Evolutionary conservation across 2,888 invertebrate species (phyloP).

Genomic region (Ochropacha duplaris): DNA sequence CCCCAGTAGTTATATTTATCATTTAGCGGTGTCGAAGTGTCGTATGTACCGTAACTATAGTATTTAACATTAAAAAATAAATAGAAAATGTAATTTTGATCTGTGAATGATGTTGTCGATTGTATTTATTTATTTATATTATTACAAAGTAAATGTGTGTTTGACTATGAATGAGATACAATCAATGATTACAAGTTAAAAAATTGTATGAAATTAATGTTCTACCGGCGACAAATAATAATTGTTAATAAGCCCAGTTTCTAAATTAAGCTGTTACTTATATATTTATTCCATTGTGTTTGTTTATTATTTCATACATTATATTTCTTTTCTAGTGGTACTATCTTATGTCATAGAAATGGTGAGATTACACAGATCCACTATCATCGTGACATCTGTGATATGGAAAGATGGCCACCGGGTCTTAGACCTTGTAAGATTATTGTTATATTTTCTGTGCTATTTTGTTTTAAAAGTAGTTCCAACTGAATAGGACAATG

Average conservation of each 20-base stretch:
- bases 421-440: not conserved
- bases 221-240: no score
- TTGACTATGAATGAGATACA: not conserved
- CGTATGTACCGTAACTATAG: not conserved
- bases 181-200: not conserved
- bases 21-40: not conserved
- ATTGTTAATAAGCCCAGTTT: no score
- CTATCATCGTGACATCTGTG: constrained; percentile 2
- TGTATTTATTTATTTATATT: not conserved
- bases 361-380: not conserved
- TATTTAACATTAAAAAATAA: not conserved
- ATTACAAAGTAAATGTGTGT: not conserved
- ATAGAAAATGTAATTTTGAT: not conserved
- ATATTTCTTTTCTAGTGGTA: not conserved
- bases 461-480: constrained; percentile 48
- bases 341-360: not conserved
- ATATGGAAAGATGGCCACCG: not conserved
- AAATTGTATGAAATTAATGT: no score
- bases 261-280: not conserved
- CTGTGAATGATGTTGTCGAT: constrained; percentile 23
- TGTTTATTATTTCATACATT: not conserved
- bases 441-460: constrained; percentile 14
- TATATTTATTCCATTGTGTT: not conserved
- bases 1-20: not conserved
- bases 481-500: constrained; percentile 16